These are phyloP conservation scores for Cichladusa arquata DNA, from an alignment of 2,113 vertebrate genomes.

Conservation along the genomic window DNA sequence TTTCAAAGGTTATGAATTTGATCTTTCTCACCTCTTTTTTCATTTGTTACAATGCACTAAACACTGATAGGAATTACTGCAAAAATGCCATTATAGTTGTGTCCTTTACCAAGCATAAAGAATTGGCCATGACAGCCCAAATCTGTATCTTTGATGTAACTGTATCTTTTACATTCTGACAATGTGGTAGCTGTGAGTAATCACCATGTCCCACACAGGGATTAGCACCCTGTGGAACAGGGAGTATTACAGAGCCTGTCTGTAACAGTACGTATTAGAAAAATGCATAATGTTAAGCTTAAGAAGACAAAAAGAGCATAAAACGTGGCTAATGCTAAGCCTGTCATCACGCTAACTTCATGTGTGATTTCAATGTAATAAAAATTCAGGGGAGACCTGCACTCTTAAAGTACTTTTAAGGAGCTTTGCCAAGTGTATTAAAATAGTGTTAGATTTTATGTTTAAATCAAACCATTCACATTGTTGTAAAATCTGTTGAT, in stretches of 20 bases:
- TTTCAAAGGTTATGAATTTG: neutral
- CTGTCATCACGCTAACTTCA: neutral
- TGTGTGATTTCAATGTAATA: neutral
- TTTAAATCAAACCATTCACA: neutral
- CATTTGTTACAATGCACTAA: neutral
- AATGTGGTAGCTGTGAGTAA: conserved; percentile 12
- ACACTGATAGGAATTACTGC: neutral
- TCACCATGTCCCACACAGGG: neutral
- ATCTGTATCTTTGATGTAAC: neutral
- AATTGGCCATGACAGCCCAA: neutral
- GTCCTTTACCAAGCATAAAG: neutral
- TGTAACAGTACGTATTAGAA: neutral
- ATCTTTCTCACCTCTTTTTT: neutral
- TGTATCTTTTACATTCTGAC: neutral
- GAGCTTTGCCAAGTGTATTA: neutral
- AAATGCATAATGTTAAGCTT: neutral
- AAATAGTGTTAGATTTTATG: neutral
- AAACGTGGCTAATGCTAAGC: neutral
- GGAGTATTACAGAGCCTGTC: neutral
- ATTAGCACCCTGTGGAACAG: conserved; percentile 13
- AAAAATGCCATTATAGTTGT: neutral
- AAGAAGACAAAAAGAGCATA: neutral
- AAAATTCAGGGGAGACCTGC: neutral
- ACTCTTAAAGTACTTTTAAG: neutral
- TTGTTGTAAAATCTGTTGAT: neutral